Conservation (phyloP, 30 jellyfish, hydroid and myxozoan genomes). For the Cassiopea andromeda region DNA sequence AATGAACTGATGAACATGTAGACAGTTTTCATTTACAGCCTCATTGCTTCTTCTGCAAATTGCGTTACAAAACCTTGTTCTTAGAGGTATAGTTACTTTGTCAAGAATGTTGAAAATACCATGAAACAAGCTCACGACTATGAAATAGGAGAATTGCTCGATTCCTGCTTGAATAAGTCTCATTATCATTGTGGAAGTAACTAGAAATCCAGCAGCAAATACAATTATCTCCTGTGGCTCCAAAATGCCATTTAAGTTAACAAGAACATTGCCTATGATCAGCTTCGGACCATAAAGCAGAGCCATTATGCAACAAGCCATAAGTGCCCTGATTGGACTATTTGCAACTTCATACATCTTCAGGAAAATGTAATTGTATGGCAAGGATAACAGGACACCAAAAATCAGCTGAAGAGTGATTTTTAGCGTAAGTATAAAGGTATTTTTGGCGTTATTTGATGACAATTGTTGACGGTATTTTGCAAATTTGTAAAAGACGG, state of each 20-base stretch:
- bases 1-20: background rate
- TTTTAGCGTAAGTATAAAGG: background rate
- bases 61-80: background rate
- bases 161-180: constrained; percentile 32
- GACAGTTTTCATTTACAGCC: background rate
- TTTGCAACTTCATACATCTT: background rate
- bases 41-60: background rate
- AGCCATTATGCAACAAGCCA: background rate
- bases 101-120: constrained; percentile 18
- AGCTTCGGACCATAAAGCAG: constrained; percentile 15
- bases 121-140: constrained; percentile 26
- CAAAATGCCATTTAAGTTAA: background rate
- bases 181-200: background rate
- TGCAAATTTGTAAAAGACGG: background rate
- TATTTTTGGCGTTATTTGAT: background rate
- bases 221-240: background rate
- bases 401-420: constrained; percentile 6
- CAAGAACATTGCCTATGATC: background rate
- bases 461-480: background rate
- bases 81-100: constrained; percentile 20
- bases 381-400: background rate
- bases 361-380: background rate
- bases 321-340: background rate
- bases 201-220: background rate
- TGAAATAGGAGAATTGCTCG: constrained; percentile 10